These are phyloP conservation scores for Hoplias malabaricus DNA, from an alignment of 2,113 vertebrate genomes.

Conservation along the genomic window DNA sequence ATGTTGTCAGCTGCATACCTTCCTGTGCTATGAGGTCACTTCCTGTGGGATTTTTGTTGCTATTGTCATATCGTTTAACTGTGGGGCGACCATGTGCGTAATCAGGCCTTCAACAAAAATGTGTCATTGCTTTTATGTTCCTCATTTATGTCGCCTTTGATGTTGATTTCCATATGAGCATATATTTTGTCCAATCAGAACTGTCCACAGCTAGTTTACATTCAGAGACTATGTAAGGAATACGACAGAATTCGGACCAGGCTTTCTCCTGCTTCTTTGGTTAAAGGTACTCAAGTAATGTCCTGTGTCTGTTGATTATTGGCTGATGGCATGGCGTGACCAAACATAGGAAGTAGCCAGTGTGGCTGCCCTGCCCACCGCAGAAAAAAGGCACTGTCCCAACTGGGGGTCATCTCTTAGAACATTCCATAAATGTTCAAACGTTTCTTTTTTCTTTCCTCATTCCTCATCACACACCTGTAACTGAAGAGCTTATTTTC, in stretches of 20 bases:
- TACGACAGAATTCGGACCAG: background rate
- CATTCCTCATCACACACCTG: background rate
- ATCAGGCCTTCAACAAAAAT: conserved; percentile 1
- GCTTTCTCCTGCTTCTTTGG: background rate
- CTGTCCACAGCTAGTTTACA: background rate
- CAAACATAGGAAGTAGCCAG: background rate
- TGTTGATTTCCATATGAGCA: background rate
- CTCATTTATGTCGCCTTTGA: background rate
- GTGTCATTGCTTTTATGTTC: background rate
- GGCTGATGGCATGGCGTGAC: background rate
- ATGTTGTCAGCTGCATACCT: background rate
- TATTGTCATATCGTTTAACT: conserved; percentile 6
- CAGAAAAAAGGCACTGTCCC: background rate
- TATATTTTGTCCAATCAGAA: background rate
- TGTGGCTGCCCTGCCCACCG: background rate
- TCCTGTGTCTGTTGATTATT: background rate
- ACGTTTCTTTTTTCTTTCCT: background rate
- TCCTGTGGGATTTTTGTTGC: conserved; percentile 13
- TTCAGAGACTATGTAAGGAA: background rate
- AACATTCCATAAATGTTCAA: background rate
- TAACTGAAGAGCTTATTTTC: conserved; percentile 1
- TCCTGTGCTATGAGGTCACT: conserved; percentile 22
- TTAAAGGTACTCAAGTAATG: background rate
- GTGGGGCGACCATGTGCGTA: background rate
- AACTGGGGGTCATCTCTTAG: background rate